Percentiles rank a stretch among this genome's conserved stretches.
Conservation (phyloP, 2,888 invertebrate species). For the Acanthopleura granulata region DNA sequence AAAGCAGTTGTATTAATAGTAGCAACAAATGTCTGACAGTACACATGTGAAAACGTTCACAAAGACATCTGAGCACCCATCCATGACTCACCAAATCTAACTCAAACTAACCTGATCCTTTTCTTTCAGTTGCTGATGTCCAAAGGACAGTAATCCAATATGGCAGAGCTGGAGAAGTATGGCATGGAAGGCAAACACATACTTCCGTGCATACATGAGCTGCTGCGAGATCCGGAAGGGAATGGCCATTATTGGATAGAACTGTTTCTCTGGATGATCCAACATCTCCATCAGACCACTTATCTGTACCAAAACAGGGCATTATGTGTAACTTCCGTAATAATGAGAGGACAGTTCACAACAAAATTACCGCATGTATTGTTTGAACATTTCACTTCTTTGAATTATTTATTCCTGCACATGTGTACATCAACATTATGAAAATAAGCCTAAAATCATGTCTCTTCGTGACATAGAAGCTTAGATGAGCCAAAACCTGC, state of each 20-base stretch:
- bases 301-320: slow-evolving; percentile 56
- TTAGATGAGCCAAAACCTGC: too few species aligned
- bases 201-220: slow-evolving; percentile 74
- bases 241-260: slow-evolving; percentile 76
- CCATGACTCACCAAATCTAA: background rate
- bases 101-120: slow-evolving; percentile 76
- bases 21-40: too few species aligned
- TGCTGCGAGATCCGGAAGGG: slow-evolving; percentile 73
- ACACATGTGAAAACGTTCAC: too few species aligned
- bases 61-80: background rate
- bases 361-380: too few species aligned
- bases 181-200: slow-evolving; percentile 75
- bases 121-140: slow-evolving; percentile 77
- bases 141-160: slow-evolving; percentile 79
- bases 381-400: too few species aligned
- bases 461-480: too few species aligned
- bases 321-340: too few species aligned
- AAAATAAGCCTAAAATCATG: too few species aligned
- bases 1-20: too few species aligned
- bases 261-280: slow-evolving; percentile 78
- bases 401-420: too few species aligned
- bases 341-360: too few species aligned
- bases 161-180: slow-evolving; percentile 76
- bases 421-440: too few species aligned
- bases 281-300: slow-evolving; percentile 75